Conservation (phyloP, 2,888 invertebrate species). For the Elysia crispata region DNA sequence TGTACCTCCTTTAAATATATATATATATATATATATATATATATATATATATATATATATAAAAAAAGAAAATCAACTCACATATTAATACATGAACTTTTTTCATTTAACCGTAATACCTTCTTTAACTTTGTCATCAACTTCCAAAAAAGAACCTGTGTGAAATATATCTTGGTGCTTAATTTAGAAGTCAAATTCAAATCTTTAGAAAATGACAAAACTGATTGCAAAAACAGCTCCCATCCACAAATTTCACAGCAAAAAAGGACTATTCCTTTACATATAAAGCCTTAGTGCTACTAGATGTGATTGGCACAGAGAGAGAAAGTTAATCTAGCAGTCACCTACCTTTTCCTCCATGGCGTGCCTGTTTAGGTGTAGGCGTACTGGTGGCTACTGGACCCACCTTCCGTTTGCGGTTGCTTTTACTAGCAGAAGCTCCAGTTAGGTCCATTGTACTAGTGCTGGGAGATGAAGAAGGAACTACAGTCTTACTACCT, state of each 20-base stretch:
- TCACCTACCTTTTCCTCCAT: constrained; percentile 30
- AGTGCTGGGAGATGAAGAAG: neutral
- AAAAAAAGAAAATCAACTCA: neutral
- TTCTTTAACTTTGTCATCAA: too few species aligned
- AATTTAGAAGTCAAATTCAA: neutral
- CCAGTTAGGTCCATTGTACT: constrained; percentile 9
- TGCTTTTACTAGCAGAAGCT: constrained; percentile 4
- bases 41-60: too few species aligned
- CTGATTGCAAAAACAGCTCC: neutral
- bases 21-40: too few species aligned
- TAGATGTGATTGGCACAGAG: neutral
- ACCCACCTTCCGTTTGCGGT: constrained; percentile 57
- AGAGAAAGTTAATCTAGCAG: neutral
- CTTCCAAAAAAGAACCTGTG: too few species aligned
- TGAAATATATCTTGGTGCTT: neutral
- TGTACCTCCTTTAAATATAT: constrained; percentile 36
- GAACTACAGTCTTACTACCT: constrained; percentile 6
- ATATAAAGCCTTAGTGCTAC: too few species aligned
- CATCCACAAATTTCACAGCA: neutral
- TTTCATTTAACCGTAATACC: neutral
- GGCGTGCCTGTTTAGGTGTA: constrained; percentile 58
- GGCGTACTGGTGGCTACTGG: constrained; percentile 69
- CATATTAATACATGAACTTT: neutral
- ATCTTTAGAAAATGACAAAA: neutral
- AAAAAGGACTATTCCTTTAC: too few species aligned